Percentiles rank a stretch among this genome's conserved stretches.
Conservation (phyloP, 2,113 vertebrate species). For the Syngnathus typhle region DNA sequence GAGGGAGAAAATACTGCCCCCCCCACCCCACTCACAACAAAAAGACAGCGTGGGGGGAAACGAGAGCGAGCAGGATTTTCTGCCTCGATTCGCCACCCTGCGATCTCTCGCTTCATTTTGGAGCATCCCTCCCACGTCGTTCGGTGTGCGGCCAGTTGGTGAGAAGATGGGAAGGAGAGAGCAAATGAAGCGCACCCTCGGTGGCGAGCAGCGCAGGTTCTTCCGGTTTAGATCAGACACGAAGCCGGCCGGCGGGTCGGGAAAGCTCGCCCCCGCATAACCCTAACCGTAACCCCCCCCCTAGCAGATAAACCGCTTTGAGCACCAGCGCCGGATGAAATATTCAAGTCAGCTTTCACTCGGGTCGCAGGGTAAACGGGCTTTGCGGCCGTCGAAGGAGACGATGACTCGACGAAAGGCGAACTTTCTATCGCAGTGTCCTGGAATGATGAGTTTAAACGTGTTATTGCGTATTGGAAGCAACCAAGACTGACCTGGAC, state of each 20-base stretch:
- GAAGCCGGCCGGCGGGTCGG: conserved; percentile 18
- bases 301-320: conserved; percentile 12
- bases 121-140: conserved; percentile 15
- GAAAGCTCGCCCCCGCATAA: no score
- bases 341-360: conserved; percentile 16
- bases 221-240: conserved; percentile 71
- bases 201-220: conserved; percentile 64
- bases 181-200: conserved; percentile 42
- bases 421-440: no score
- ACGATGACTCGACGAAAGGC: neutral
- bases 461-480: neutral
- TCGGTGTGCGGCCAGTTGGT: conserved; percentile 49
- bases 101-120: conserved; percentile 64
- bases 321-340: conserved; percentile 1
- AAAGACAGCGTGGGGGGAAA: neutral
- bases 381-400: neutral
- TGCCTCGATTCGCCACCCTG: conserved; percentile 73
- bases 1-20: conserved; percentile 1
- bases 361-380: conserved; percentile 10
- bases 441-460: neutral
- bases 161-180: conserved; percentile 50
- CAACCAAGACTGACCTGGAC: neutral
- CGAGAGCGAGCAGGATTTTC: conserved; percentile 55
- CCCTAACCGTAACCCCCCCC: no score
- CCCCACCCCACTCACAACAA: neutral